Percentiles rank a stretch among this genome's conserved stretches.
Evolutionary conservation across 2,888 invertebrate species (phyloP).

Genomic region (Euclidia mi): DNA sequence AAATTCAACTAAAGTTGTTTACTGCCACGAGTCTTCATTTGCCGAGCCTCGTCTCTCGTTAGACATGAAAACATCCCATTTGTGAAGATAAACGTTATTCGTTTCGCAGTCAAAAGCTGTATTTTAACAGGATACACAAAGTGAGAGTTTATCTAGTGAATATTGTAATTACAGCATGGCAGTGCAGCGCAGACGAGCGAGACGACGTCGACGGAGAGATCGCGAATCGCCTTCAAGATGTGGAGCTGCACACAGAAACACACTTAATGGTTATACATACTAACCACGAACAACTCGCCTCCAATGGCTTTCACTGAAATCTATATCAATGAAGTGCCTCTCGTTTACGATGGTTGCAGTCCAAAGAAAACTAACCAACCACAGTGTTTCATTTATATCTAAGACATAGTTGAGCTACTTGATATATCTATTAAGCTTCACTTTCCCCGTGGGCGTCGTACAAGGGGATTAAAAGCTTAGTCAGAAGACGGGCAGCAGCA

Average conservation of each 20-base stretch:
- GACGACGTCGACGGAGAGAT: conserved; percentile 27
- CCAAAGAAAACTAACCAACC: not conserved
- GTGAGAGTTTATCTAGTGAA: conserved; percentile 33
- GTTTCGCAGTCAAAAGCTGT: conserved; percentile 33
- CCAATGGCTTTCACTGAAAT: conserved; percentile 47
- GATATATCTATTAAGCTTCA: too few relatives aligned
- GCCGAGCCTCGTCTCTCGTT: conserved; percentile 58
- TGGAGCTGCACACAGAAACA: conserved; percentile 44
- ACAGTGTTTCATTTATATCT: not conserved
- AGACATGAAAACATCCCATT: conserved; percentile 55
- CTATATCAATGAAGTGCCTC: conserved; percentile 45
- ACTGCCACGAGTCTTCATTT: conserved; percentile 67
- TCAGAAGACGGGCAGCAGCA: not conserved
- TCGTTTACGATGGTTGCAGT: conserved; percentile 18
- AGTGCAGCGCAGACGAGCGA: conserved; percentile 10
- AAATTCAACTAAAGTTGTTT: conserved; percentile 70
- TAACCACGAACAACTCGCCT: conserved; percentile 40
- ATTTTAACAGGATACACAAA: conserved; percentile 36
- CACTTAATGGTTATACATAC: conserved; percentile 50
- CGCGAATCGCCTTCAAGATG: conserved; percentile 51
- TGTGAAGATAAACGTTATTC: conserved; percentile 53
- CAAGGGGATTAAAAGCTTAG: conserved; percentile 7
- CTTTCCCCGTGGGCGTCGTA: not conserved
- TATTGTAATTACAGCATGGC: conserved; percentile 43
- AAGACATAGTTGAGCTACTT: too few relatives aligned